Conservation (phyloP, 2,113 vertebrate species). For the Turnix velox region DNA sequence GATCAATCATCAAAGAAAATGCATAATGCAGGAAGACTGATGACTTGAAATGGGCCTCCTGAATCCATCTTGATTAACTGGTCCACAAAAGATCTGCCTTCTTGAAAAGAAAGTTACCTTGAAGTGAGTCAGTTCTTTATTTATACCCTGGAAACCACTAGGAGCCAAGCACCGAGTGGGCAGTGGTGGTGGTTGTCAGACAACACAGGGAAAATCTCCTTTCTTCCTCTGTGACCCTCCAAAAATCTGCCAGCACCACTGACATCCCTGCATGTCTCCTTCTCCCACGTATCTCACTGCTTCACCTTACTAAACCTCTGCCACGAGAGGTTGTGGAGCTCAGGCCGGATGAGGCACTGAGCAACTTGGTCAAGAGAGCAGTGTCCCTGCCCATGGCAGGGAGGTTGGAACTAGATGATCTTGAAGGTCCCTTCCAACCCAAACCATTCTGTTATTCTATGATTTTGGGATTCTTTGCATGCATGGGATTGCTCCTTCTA, state of each 20-base stretch:
- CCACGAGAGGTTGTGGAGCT: too few species aligned
- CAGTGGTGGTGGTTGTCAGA: neutral
- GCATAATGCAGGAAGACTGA: slow-evolving; percentile 48
- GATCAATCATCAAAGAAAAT: slow-evolving; percentile 36
- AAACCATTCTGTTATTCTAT: too few species aligned
- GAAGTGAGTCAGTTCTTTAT: neutral
- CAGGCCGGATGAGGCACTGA: too few species aligned
- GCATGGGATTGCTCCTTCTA: neutral
- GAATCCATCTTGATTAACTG: slow-evolving; percentile 53
- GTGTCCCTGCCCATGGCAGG: too few species aligned
- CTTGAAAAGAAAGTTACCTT: neutral
- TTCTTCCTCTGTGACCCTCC: neutral
- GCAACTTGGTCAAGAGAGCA: too few species aligned
- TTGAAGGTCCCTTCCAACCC: too few species aligned
- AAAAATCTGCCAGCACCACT: neutral
- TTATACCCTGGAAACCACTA: neutral
- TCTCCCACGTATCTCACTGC: neutral
- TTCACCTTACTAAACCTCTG: neutral
- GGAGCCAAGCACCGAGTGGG: neutral
- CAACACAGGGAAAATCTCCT: neutral
- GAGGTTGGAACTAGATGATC: too few species aligned
- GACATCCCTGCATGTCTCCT: neutral
- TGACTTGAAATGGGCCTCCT: slow-evolving; percentile 30
- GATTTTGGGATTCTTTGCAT: too few species aligned
- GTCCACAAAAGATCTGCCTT: neutral